Evolutionary conservation across 2,113 vertebrate species (phyloP), one percentile per base, ranked within the genome.

Genomic region (Nannobrachium achirus): DNA sequence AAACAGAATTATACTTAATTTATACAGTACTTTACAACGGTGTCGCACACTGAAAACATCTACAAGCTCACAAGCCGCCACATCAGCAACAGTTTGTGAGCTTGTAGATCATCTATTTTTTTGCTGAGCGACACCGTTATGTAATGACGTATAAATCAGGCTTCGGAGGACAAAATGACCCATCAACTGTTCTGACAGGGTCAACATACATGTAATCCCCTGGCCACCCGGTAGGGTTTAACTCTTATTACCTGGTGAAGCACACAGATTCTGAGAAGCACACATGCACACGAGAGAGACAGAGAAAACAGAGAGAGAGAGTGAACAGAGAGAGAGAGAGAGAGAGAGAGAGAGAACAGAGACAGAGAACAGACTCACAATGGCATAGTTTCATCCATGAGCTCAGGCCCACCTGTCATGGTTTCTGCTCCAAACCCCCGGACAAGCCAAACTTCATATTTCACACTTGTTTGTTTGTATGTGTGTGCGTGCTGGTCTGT

Each of bases 171-270:
- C 81, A 83, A 80, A 79, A 68, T 78, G 80, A 72, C 79, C 76
- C 42, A 76, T 69, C 52, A 73, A 78, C 6, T 39, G 50, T 76
- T 74, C 53, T 16, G 78, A 80, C 69, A 76, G 8, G 49, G 81
- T 86, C 81, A 90, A 86, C 78, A 88, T 71, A 49, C 73, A 84
- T 68, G 10, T 74, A 87, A 86, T 86, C 79, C 73, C 75, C 72
- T 10, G 55, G 71, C 80, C 85, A 88, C 85, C 84, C 88, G 87
- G 61, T 73, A 58, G 76, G 73, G 75, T 84, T 79, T 69, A 66
- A 70, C 33, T 56, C 61, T 79, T 69, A 10, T 56, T 10, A 25
- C 45, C 41, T 58, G 73, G 20, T 25, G 4, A 25, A 63, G 42
- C 42, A 4, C 40, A 15, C 53, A 61, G 57, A 40, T 14, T 19